A percentile compares a stretch with the other conserved stretches of the same genome.
Conservation (phyloP, 2,888 invertebrate species). For the Callimorpha dominula region DNA sequence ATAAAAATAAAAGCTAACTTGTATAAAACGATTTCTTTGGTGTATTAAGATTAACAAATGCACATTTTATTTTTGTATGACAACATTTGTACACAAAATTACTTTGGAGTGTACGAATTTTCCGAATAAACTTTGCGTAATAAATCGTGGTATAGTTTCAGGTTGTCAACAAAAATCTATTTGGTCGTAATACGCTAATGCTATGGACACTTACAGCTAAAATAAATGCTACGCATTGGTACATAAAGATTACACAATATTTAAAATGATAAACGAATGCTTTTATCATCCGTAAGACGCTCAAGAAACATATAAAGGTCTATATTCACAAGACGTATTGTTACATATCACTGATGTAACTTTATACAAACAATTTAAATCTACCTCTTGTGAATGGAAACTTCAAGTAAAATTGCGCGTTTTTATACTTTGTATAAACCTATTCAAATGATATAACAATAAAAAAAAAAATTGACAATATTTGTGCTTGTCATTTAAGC, state of each 20-base stretch:
- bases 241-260: constrained; percentile 23
- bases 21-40: constrained; percentile 45
- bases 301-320: constrained; percentile 14
- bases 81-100: too few species aligned
- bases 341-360: neutral
- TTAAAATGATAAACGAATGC: constrained; percentile 10
- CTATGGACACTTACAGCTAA: constrained; percentile 37
- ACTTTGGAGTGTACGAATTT: neutral
- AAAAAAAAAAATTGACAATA: neutral
- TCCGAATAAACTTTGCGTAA: neutral
- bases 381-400: constrained; percentile 4
- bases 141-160: neutral
- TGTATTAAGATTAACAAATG: constrained; percentile 41
- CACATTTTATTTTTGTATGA: constrained; percentile 12
- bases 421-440: neutral
- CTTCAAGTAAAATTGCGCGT: neutral
- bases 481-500: neutral
- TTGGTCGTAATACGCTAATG: constrained; percentile 38
- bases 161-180: constrained; percentile 10
- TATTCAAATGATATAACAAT: neutral
- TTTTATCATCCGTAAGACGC: constrained; percentile 26
- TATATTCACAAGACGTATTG: constrained; percentile 17
- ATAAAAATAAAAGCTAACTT: constrained; percentile 42
- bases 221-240: constrained; percentile 49
- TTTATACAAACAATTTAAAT: too few species aligned